Conservation (phyloP, 2,113 vertebrate species). For the Pomatorhinus ruficollis region DNA sequence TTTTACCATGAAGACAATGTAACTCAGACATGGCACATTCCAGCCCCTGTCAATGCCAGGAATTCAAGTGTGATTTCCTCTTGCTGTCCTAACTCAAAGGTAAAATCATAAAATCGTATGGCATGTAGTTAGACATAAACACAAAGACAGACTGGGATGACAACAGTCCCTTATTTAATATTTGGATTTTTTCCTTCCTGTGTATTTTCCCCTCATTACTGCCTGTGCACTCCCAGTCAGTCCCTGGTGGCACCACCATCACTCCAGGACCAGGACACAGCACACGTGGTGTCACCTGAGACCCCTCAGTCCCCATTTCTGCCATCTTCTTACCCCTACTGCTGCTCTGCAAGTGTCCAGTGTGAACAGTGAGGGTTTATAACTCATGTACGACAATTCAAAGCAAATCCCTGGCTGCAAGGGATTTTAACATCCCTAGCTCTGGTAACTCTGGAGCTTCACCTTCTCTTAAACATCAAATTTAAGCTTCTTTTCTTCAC, state of each 20-base stretch:
- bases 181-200: not conserved
- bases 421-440: not conserved
- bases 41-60: not conserved
- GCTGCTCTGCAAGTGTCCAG: not conserved
- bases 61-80: not conserved
- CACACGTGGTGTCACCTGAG: not conserved
- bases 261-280: not conserved
- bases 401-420: not conserved
- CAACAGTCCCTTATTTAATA: not conserved
- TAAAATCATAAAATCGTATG: not conserved
- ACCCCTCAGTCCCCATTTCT: not conserved
- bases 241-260: not conserved
- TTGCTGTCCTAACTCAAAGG: not conserved
- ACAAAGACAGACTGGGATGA: rapidly evolving
- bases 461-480: not conserved
- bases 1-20: not conserved
- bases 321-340: not conserved
- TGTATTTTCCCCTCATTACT: not conserved
- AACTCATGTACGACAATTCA: not conserved
- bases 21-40: not conserved
- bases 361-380: not conserved
- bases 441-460: not conserved
- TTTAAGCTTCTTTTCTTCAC: not conserved
- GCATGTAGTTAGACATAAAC: not conserved
- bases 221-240: no score